Evolutionary conservation across 2,797 vertebrate species (phyloP), one percentile per base, ranked within the genome.

Genomic region (Myotis findleyi): DNA sequence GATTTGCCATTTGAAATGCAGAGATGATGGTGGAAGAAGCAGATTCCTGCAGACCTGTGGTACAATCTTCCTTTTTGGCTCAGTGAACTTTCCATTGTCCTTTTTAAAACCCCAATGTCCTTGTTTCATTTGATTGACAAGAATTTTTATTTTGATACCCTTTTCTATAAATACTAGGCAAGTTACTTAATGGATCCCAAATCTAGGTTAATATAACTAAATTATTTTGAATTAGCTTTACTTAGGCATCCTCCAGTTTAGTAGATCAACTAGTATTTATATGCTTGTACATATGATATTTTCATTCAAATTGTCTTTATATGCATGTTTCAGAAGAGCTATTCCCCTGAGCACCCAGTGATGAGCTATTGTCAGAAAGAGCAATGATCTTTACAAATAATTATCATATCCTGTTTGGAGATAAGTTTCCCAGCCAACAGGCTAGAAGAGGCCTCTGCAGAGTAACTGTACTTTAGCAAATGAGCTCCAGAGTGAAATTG

Each of bases 231-330:
- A 94, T 95, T 69, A 87, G 49, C 96, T 95, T 95, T 59, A 81
- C 7, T 94, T 87, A 82, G 79, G 6, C 94, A 69, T 82, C 82
- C 89, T 59, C 91, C 80, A 92, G 44, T 94, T 95, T 6, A 25
- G 79, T 62, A 96, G 53, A 82, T 83, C 79, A 89, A 44, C 80
- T 86, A 85, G 64, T 72, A 73, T 62, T 87, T 68, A 27, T 62
- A n/a, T 0, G 7, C 87, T 71, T 72, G 79, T 81, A 85, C 73
- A 96, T 80, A 87, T 59, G 95, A 96, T 92, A 97, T 95, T 97
- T 96, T 97, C 97, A 97, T 96, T 94, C 86, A 95, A 96, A 97
- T 96, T 90, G 96, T 96, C 96, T 97, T 80, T 83, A 72, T 51
- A 89, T 17, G 53, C 73, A 91, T 94, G 85, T 97, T 97, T 97